Conservation (phyloP, 2,888 invertebrate species). For the Octonoba sinensis region DNA sequence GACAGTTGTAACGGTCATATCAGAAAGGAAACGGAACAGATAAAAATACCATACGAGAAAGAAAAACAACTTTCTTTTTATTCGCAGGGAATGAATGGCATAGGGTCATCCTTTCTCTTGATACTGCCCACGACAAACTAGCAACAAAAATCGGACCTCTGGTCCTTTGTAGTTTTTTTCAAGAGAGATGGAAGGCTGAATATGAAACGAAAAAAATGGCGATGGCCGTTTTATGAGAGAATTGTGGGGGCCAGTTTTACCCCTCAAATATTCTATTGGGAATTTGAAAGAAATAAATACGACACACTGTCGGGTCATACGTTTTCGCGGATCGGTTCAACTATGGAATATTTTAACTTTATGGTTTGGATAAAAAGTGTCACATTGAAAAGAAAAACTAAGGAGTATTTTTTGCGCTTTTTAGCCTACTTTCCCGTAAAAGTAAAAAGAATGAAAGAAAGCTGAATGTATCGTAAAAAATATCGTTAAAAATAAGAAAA, state of each 20-base stretch:
- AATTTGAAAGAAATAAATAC: constrained; percentile 37
- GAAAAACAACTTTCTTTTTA: background rate
- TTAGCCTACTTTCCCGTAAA: too few species aligned
- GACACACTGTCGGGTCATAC: background rate
- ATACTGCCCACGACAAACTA: constrained; percentile 44
- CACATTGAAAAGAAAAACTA: too few species aligned
- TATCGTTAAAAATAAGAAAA: too few species aligned
- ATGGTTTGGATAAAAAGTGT: too few species aligned
- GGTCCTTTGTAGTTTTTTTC: background rate
- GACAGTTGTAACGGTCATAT: too few species aligned
- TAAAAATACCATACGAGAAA: too few species aligned
- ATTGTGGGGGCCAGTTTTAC: background rate
- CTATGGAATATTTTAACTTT: too few species aligned
- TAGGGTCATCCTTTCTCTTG: constrained; percentile 25
- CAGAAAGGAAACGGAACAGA: too few species aligned
- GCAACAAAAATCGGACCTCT: constrained; percentile 46
- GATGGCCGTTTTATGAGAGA: constrained; percentile 46
- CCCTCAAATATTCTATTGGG: constrained; percentile 7
- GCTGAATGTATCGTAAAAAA: too few species aligned
- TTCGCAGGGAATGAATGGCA: background rate
- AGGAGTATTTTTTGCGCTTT: too few species aligned
- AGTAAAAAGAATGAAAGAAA: too few species aligned
- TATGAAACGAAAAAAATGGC: constrained; percentile 18
- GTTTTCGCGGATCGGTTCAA: too few species aligned
- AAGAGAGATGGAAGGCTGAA: constrained; percentile 24